Evolutionary conservation across 2,888 invertebrate species (phyloP), one percentile per base, ranked within the genome.

Genomic region (Unio delphinus): DNA sequence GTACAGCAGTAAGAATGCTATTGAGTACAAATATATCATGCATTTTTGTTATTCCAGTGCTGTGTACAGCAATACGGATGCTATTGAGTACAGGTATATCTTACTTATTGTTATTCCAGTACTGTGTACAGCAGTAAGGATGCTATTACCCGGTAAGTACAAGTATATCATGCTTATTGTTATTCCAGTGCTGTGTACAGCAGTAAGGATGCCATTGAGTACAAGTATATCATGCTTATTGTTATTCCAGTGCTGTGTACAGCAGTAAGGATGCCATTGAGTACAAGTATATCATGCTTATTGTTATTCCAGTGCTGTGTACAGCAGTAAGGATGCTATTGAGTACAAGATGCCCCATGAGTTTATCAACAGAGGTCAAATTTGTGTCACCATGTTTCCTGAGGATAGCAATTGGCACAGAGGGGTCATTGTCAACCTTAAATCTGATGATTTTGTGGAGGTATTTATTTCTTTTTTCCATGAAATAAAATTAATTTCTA

Each of bases 321-420:
- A 84, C 64, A 62, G 62, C 28, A 62, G 67, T 26, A 57, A 68
- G 4, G 65, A 65, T 11, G 70, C 78, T 23, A 69, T 76, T 4
- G 54, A 61, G 15, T 88, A 86, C 67, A 61, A 60, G 8, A 77
- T 87, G 72, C 86, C 86, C 0, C 80, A 82, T 55, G 70, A 67
- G 7, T 56, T 86, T 62, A 71, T 86, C n/a, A 67, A 67, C 11
- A 76, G 78, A 4, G 87, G 87, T 15, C 80, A 82, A 67, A 76
- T 82, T 5, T 86, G 86, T 72, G 87, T 82, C 3, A 83, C 80
- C 23, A 59, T 87, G n/a, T 88, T 82, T 69, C 86, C 86, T 0
- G 86, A 86, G 68, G 87, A 87, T 72, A 75, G 80, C 68, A 84
- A 85, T 77, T 88, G 86, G 86, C 86, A 87, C 65, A 76, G 87